Evolutionary conservation across 2,797 vertebrate genomes (phyloP).

Genomic region (Squalus acanthias): DNA sequence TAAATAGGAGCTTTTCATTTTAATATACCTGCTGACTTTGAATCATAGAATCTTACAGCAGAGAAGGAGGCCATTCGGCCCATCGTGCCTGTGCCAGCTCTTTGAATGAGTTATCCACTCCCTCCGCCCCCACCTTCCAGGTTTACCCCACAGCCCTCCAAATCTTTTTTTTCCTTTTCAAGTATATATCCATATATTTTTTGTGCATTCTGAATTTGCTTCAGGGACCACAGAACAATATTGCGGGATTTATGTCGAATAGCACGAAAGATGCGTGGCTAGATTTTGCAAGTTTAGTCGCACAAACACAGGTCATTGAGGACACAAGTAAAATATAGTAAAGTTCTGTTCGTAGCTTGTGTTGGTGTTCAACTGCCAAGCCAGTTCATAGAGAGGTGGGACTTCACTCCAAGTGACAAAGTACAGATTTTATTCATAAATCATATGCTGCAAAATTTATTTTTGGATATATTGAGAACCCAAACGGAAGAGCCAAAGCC

Average conservation of each 20-base stretch:
- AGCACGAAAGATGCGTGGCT: background rate
- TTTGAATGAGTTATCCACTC: background rate
- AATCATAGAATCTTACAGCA: background rate
- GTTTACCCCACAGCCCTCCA: background rate
- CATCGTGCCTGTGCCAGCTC: background rate
- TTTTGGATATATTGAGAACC: too few relatives aligned
- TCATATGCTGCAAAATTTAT: background rate
- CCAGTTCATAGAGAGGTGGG: background rate
- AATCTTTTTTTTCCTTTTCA: background rate
- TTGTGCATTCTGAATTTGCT: background rate
- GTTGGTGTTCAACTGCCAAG: background rate
- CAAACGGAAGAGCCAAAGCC: background rate
- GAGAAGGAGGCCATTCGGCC: background rate
- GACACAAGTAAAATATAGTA: background rate
- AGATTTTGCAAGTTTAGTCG: background rate
- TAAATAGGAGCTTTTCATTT: slow-evolving; percentile 18
- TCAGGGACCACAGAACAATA: background rate
- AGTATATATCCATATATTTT: background rate
- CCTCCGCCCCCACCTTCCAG: background rate
- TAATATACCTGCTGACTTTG: background rate
- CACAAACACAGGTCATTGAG: background rate
- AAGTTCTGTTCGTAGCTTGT: background rate
- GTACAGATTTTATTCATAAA: background rate
- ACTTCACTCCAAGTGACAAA: background rate
- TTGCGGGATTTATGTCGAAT: background rate